These are phyloP conservation scores for Rhorus exstirpatorius DNA, from an alignment of 2,888 invertebrate species.

Conservation along the genomic window DNA sequence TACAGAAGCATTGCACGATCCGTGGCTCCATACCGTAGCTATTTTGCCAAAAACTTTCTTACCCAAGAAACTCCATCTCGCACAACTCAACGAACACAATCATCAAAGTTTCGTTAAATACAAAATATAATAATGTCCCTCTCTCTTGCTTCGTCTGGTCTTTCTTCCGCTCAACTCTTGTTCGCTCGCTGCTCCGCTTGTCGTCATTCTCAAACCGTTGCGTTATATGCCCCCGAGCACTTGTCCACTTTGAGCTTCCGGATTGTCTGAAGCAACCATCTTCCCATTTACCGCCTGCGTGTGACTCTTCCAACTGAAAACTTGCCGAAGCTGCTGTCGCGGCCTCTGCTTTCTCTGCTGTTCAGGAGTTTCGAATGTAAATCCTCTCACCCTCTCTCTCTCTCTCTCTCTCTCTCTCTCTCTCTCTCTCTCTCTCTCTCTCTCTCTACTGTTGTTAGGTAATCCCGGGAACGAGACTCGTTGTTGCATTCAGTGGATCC, in stretches of 20 bases:
- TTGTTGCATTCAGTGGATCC: slow-evolving; percentile 1
- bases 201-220: slow-evolving; percentile 21
- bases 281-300: slow-evolving; percentile 7
- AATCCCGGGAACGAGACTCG: slow-evolving; percentile 7
- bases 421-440: not conserved
- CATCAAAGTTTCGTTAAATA: slow-evolving; percentile 63
- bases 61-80: slow-evolving; percentile 15
- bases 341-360: slow-evolving; percentile 6
- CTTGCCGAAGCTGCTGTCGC: slow-evolving; percentile 44
- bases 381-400: slow-evolving; percentile 21
- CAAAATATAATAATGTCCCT: slow-evolving; percentile 64
- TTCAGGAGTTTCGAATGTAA: slow-evolving; percentile 59
- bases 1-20: not conserved
- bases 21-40: slow-evolving; percentile 20
- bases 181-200: slow-evolving; percentile 13
- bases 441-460: slow-evolving; percentile 6
- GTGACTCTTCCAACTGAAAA: slow-evolving; percentile 42
- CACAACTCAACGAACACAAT: slow-evolving; percentile 35
- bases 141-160: slow-evolving; percentile 24
- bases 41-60: slow-evolving; percentile 21
- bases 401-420: slow-evolving; percentile 1
- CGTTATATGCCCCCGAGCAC: slow-evolving; percentile 8
- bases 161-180: slow-evolving; percentile 30
- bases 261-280: slow-evolving; percentile 22
- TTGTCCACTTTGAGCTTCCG: slow-evolving; percentile 45